Percentiles rank a stretch among this genome's conserved stretches.
phyloP scores from a whole-genome alignment of 2,113 vertebrate species.

The Abramis brama region DNA sequence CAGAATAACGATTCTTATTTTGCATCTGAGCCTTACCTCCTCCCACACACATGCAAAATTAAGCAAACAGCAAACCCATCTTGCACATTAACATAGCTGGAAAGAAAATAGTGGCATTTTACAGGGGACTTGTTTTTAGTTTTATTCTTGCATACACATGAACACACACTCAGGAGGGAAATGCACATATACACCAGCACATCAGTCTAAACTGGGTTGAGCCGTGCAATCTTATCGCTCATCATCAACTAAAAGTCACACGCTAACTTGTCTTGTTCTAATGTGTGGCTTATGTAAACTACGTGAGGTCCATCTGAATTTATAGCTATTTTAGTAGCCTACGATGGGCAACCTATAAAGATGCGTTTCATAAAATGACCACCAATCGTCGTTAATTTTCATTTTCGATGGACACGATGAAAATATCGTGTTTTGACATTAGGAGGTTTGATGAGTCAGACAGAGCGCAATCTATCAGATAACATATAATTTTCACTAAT shows the following conservation, averaged over 20 bases:
- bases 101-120: background rate
- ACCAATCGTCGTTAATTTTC: background rate
- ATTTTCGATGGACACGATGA: background rate
- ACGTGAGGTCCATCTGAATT: background rate
- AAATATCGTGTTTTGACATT: background rate
- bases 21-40: conserved; percentile 44
- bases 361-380: background rate
- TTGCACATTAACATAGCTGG: conserved; percentile 25
- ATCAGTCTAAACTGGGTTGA: background rate
- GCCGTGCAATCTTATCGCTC: background rate
- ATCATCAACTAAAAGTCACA: background rate
- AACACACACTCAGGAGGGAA: background rate
- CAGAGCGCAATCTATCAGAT: background rate
- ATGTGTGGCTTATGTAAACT: background rate
- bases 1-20: conserved; percentile 30
- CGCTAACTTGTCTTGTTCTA: background rate
- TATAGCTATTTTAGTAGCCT: background rate
- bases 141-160: background rate
- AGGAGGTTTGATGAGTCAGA: background rate
- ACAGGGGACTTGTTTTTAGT: background rate
- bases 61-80: conserved; percentile 48
- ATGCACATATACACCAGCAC: conserved; percentile 40
- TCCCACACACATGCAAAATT: conserved; percentile 56
- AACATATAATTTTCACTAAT: background rate
- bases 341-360: background rate